Percentiles rank a stretch among this genome's conserved stretches.
Evolutionary conservation across 2,888 invertebrate genomes (phyloP).

Genomic region (Diarsia dahlii): DNA sequence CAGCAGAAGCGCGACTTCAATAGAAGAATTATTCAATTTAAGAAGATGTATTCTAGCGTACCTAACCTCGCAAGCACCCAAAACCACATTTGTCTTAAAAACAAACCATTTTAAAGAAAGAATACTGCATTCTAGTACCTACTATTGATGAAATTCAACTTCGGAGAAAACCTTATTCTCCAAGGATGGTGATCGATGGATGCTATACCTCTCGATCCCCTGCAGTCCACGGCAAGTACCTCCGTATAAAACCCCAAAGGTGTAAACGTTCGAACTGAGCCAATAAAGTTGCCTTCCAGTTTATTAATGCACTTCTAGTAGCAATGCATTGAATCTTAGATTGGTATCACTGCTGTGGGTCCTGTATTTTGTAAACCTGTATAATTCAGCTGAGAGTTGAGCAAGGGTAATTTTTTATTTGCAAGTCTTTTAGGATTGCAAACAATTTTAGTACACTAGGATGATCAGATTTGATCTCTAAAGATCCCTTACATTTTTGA

Average conservation of each 20-base stretch:
- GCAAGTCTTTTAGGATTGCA: neutral
- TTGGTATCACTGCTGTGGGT: slow-evolving; percentile 25
- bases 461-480: neutral
- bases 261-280: slow-evolving; percentile 40
- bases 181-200: slow-evolving; percentile 57
- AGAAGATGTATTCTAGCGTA: neutral
- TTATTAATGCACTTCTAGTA: slow-evolving; percentile 57
- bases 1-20: too few species aligned
- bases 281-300: slow-evolving; percentile 55
- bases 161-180: slow-evolving; percentile 48
- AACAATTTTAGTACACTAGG: neutral
- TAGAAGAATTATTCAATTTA: neutral
- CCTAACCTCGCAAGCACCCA: neutral
- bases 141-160: slow-evolving; percentile 46
- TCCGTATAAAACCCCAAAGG: slow-evolving; percentile 45
- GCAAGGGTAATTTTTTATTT: neutral
- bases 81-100: neutral
- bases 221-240: slow-evolving; percentile 45
- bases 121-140: slow-evolving; percentile 13
- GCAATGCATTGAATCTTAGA: slow-evolving; percentile 50
- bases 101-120: slow-evolving; percentile 10
- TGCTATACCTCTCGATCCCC: slow-evolving; percentile 34
- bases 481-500: neutral
- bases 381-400: neutral
- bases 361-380: slow-evolving; percentile 15